These are phyloP conservation scores for Tanypteryx hageni DNA, from an alignment of 2,888 invertebrate genomes.

Conservation along the genomic window DNA sequence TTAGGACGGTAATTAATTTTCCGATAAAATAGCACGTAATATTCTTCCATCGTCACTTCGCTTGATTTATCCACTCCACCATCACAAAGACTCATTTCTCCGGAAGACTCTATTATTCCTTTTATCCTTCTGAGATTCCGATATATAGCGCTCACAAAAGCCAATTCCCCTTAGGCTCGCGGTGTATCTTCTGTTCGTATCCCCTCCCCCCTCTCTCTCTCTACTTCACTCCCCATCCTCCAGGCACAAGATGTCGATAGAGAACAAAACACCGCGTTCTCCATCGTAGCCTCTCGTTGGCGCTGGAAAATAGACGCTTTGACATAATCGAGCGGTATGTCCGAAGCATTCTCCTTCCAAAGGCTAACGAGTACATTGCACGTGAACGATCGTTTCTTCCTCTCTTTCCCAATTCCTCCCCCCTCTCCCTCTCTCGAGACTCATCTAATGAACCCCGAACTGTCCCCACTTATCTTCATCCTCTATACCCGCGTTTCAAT, in stretches of 20 bases:
- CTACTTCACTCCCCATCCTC: background rate
- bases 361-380: background rate
- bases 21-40: too few species aligned
- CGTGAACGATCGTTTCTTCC: background rate
- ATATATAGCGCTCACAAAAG: background rate
- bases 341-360: background rate
- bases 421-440: background rate
- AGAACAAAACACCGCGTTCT: background rate
- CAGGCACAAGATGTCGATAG: background rate
- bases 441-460: background rate
- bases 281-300: background rate
- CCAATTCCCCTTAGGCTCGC: background rate
- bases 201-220: background rate
- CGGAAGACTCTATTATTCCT: background rate
- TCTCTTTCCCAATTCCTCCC: too few species aligned
- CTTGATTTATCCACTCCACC: background rate
- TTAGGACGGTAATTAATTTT: too few species aligned
- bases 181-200: too few species aligned
- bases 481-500: background rate
- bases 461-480: constrained; percentile 2
- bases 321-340: background rate
- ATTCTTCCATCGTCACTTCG: too few species aligned
- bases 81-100: background rate
- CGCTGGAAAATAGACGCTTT: too few species aligned
- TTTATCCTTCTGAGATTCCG: background rate